phyloP scores from a whole-genome alignment of 2,888 invertebrate genomes.

The Uropetala carovei region DNA sequence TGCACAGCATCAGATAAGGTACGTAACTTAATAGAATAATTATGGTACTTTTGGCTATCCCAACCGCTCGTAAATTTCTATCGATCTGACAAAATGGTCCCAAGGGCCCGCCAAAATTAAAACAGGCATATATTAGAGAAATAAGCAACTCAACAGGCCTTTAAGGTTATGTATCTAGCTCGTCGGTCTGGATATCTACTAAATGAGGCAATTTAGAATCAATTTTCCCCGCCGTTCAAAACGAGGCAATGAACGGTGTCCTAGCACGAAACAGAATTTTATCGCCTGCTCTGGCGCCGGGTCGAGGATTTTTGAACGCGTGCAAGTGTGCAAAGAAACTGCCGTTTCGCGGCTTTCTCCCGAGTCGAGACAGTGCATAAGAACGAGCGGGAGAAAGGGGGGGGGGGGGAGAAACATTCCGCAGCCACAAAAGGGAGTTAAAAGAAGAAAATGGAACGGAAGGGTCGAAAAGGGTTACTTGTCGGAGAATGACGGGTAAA shows the following conservation, averaged over 20 bases:
- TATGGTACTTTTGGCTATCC: too few species aligned
- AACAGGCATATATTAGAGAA: too few species aligned
- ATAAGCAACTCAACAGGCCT: not conserved
- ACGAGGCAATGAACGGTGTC: not conserved
- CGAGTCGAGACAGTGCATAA: not conserved
- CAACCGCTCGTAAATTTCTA: too few species aligned
- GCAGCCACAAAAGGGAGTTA: not conserved
- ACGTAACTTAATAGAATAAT: too few species aligned
- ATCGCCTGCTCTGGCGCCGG: not conserved
- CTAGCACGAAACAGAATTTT: not conserved
- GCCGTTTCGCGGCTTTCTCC: not conserved
- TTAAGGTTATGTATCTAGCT: too few species aligned
- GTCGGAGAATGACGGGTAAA: not conserved
- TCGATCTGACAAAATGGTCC: too few species aligned
- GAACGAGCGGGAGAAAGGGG: not conserved
- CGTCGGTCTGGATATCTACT: not conserved
- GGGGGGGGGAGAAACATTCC: not conserved
- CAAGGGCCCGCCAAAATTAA: too few species aligned
- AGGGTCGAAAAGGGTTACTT: not conserved
- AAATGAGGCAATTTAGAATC: not conserved
- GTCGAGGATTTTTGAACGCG: not conserved
- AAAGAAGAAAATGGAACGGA: not conserved
- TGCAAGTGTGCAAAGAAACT: not conserved
- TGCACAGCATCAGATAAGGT: too few species aligned
- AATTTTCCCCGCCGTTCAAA: not conserved